phyloP scores from a whole-genome alignment of 2,888 invertebrate species.

The Sesamia inferens region DNA sequence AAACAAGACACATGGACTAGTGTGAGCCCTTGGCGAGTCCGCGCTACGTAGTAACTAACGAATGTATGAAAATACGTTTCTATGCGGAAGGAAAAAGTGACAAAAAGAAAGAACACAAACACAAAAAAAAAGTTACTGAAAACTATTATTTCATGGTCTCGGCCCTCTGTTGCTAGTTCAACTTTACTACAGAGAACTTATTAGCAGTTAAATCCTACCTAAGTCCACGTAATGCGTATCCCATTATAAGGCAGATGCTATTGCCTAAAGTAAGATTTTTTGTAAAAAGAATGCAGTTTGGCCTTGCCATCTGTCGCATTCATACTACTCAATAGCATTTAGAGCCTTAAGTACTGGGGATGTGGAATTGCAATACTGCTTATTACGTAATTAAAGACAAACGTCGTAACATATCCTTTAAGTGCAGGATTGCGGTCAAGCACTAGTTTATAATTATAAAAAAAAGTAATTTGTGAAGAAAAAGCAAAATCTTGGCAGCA shows the following conservation, averaged over 20 bases:
- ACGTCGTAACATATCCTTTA: neutral
- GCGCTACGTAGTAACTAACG: neutral
- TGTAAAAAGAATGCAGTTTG: conserved; percentile 10
- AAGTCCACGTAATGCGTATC: neutral
- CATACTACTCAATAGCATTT: conserved; percentile 18
- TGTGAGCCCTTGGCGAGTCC: no score
- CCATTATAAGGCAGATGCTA: conserved; percentile 3
- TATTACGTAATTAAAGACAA: conserved; percentile 19
- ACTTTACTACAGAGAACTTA: neutral
- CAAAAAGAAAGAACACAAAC: no score
- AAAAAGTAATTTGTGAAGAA: neutral
- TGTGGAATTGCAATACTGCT: conserved; percentile 10
- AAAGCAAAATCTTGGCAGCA: neutral
- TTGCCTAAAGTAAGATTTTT: neutral
- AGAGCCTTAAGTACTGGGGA: neutral
- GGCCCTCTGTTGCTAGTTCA: neutral
- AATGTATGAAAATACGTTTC: no score
- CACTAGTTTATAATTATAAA: no score
- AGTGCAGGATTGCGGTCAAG: no score
- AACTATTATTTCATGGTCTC: neutral
- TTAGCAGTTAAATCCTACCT: conserved; percentile 5
- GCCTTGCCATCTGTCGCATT: conserved; percentile 35
- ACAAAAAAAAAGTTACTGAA: no score
- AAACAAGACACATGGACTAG: neutral
- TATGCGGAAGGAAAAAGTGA: no score